phyloP scores from a whole-genome alignment of 2,888 invertebrate species.

The Drosophila neotestacea region DNA sequence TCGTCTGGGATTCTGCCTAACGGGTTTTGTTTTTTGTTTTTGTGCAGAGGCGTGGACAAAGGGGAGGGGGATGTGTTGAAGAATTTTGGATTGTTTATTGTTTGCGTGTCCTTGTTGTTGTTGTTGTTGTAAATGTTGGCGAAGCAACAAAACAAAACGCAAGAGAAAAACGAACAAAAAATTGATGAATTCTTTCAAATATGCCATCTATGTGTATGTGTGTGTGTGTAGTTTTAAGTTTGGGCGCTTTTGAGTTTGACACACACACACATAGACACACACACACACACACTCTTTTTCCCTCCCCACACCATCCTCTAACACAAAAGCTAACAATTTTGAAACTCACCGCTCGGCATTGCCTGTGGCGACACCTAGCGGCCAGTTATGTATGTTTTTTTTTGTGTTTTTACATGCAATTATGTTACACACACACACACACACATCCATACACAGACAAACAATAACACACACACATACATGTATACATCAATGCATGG shows the following conservation, averaged over 20 bases:
- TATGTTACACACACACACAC: conserved; percentile 35
- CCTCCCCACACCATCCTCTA: background rate
- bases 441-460: conserved; percentile 26
- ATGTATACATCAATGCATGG: conserved; percentile 42
- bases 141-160: conserved; percentile 37
- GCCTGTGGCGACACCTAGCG: conserved; percentile 58
- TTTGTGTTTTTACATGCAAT: conserved; percentile 30
- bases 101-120: conserved; percentile 37
- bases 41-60: conserved; percentile 4
- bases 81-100: conserved; percentile 12
- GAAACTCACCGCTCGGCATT: conserved; percentile 62
- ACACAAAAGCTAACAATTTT: conserved; percentile 18
- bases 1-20: conserved; percentile 29
- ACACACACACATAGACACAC: conserved; percentile 2
- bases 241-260: background rate
- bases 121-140: conserved; percentile 33
- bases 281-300: background rate
- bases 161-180: conserved; percentile 5
- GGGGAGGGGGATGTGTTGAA: background rate
- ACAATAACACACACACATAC: conserved; percentile 31
- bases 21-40: conserved; percentile 14
- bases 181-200: conserved; percentile 7
- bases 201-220: background rate
- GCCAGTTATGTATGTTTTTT: conserved; percentile 13
- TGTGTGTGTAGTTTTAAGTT: background rate